phyloP scores from a whole-genome alignment of 1,140 invertebrate species.

The Lasaia peninsularis region DNA sequence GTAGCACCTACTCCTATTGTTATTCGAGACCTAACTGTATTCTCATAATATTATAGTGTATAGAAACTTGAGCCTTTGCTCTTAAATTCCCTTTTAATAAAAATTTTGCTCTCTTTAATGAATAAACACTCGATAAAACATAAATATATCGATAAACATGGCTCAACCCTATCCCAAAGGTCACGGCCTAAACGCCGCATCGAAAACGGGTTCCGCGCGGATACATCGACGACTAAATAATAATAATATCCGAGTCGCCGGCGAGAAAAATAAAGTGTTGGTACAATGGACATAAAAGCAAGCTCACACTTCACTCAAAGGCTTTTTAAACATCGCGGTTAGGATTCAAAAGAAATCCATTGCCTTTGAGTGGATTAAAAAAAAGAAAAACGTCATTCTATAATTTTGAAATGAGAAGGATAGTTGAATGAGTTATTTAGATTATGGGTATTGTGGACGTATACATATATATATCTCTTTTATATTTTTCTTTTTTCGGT shows the following conservation, averaged over 20 bases:
- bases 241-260: conserved; percentile 50
- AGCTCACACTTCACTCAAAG: conserved; percentile 43
- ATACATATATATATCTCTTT: too few relatives aligned
- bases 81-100: too few relatives aligned
- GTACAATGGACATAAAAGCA: conserved; percentile 45
- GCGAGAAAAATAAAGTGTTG: conserved; percentile 49
- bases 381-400: conserved; percentile 6
- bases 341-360: conserved; percentile 31
- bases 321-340: conserved; percentile 33
- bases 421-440: neutral
- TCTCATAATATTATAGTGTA: too few relatives aligned
- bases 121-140: neutral
- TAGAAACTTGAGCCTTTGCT: too few relatives aligned
- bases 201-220: conserved; percentile 52
- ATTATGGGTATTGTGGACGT: neutral
- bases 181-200: conserved; percentile 63
- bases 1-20: too few relatives aligned
- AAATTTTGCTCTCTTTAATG: too few relatives aligned
- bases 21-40: too few relatives aligned
- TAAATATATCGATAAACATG: conserved; percentile 26
- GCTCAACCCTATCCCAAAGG: conserved; percentile 37
- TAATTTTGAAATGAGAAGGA: conserved; percentile 28
- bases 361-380: conserved; percentile 18
- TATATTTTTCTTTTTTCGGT: too few relatives aligned
- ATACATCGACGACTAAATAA: conserved; percentile 57